These are phyloP conservation scores for Spodoptera littoralis DNA, from an alignment of 2,888 invertebrate species.

Conservation along the genomic window DNA sequence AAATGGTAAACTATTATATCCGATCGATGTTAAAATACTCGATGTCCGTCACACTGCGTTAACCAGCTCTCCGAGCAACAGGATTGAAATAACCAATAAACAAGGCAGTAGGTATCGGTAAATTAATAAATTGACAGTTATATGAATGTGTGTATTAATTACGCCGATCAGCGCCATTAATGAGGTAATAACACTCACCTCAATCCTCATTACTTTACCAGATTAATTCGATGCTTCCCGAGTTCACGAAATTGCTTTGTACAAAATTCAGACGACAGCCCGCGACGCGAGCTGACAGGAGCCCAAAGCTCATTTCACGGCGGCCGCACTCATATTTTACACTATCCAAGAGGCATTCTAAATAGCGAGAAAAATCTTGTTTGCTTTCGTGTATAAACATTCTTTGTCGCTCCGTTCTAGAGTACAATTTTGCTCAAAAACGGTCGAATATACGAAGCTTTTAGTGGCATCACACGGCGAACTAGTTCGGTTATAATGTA, in stretches of 20 bases:
- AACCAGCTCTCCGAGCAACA: conserved; percentile 8
- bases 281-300: conserved; percentile 68
- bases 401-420: conserved; percentile 64
- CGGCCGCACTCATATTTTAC: conserved; percentile 82
- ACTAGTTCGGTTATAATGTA: conserved; percentile 68
- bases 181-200: conserved; percentile 39
- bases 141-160: conserved; percentile 29
- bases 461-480: conserved; percentile 63
- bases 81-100: conserved; percentile 3
- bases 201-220: conserved; percentile 44
- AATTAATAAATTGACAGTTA: conserved; percentile 27
- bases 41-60: conserved; percentile 10
- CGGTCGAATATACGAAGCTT: conserved; percentile 52
- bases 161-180: conserved; percentile 39
- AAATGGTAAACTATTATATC: conserved; percentile 6
- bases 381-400: conserved; percentile 62
- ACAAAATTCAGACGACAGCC: conserved; percentile 68
- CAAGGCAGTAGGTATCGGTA: conserved; percentile 7
- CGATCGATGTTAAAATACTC: conserved; percentile 1
- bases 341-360: conserved; percentile 75
- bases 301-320: conserved; percentile 83
- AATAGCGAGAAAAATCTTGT: conserved; percentile 55
- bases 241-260: conserved; percentile 56
- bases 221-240: conserved; percentile 45
- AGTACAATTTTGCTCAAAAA: conserved; percentile 63